Conservation (phyloP, 1,140 invertebrate species). For the Achroia grisella region DNA sequence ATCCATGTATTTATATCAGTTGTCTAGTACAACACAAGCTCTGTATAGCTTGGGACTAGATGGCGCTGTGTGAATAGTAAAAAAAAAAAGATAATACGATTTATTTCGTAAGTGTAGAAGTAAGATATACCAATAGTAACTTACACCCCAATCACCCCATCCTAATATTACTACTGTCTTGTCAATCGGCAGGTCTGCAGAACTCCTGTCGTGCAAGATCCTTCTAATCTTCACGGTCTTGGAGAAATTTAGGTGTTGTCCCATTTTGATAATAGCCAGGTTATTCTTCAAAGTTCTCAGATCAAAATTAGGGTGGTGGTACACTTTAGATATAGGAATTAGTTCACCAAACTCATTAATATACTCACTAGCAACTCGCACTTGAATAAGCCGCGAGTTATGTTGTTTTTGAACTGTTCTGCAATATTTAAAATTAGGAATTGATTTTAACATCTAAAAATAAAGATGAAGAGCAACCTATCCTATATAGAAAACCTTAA, state of each 20-base stretch:
- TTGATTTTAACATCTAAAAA: no score
- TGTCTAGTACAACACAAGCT: no score
- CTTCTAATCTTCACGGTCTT: background rate
- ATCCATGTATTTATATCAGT: no score
- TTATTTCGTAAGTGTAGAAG: background rate
- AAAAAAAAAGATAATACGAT: no score
- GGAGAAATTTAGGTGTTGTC: background rate
- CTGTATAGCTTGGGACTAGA: no score
- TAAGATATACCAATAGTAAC: background rate
- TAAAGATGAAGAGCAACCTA: no score
- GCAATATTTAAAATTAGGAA: no score
- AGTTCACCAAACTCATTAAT: conserved; percentile 8
- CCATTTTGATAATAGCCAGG: conserved; percentile 14
- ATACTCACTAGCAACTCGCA: conserved; percentile 16
- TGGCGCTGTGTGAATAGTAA: no score
- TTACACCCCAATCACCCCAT: conserved; percentile 5
- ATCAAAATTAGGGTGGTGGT: conserved; percentile 19
- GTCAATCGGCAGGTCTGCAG: background rate
- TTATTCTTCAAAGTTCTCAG: conserved; percentile 15
- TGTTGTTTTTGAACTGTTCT: no score
- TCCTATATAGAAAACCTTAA: no score
- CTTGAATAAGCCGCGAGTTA: conserved; percentile 3
- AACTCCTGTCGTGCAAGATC: background rate
- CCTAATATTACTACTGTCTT: conserved; percentile 5
- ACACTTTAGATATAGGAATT: conserved; percentile 5